These are phyloP conservation scores for Hoplostethus mediterraneus DNA, from an alignment of 2,797 vertebrate species.

Conservation along the genomic window DNA sequence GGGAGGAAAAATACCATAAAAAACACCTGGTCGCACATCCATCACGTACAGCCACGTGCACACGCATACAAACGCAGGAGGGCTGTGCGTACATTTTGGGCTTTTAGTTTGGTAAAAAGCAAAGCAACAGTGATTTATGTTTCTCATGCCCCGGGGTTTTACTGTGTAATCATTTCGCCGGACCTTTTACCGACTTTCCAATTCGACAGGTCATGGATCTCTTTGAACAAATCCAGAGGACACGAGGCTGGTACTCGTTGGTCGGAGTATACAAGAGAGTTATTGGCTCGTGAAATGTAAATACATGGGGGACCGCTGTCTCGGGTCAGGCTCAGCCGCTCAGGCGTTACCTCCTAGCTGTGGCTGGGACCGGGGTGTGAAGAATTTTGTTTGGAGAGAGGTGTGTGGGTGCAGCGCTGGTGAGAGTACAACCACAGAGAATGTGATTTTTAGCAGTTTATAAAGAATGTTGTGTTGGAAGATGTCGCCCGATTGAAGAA, in stretches of 20 bases:
- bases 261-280: conserved; percentile 34
- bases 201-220: conserved; percentile 1
- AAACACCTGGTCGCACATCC: not conserved
- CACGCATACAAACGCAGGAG: not conserved
- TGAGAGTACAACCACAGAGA: not conserved
- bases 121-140: not conserved
- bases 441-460: not conserved
- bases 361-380: conserved; percentile 25
- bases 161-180: too few relatives aligned
- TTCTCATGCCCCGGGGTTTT: not conserved
- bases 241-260: conserved; percentile 30
- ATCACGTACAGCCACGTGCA: not conserved
- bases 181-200: not conserved
- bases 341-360: conserved; percentile 54
- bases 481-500: not conserved
- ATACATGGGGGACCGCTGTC: conserved; percentile 33
- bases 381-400: conserved; percentile 35
- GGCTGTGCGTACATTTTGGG: too few relatives aligned
- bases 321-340: conserved; percentile 47
- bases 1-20: not conserved
- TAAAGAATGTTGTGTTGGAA: not conserved
- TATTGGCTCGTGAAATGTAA: conserved; percentile 45
- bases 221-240: conserved; percentile 34
- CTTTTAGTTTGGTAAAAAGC: not conserved
- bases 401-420: not conserved